Percentiles rank a stretch among this genome's conserved stretches.
phyloP scores from a whole-genome alignment of 2,113 vertebrate species.

The Oceanodroma tethys region DNA sequence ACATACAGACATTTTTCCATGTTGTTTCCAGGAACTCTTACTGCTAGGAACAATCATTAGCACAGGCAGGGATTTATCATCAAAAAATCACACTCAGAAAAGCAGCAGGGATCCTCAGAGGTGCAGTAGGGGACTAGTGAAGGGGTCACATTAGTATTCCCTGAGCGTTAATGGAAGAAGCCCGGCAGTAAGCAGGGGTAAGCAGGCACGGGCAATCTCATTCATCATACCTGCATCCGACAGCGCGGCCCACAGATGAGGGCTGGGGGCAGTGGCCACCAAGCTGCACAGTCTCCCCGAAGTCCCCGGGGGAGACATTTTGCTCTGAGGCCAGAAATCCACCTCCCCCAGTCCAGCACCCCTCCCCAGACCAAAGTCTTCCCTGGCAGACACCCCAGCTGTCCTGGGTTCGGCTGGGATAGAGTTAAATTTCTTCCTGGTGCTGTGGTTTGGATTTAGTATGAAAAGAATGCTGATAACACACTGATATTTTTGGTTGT shows the following conservation, averaged over 20 bases:
- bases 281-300: background rate
- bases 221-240: accelerated
- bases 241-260: accelerated
- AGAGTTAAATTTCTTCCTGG: no score
- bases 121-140: background rate
- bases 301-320: background rate
- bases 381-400: background rate
- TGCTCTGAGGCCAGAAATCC: background rate
- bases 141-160: background rate
- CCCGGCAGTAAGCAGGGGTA: accelerated
- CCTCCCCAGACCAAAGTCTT: background rate
- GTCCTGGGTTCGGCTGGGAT: no score
- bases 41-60: background rate
- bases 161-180: background rate
- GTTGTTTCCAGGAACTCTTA: background rate
- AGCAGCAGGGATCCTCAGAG: background rate
- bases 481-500: no score
- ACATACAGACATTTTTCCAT: background rate
- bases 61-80: background rate
- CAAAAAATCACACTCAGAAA: background rate
- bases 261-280: background rate
- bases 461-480: no score
- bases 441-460: no score
- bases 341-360: background rate
- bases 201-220: background rate